Conservation (phyloP, 2,797 vertebrate genomes). For the Babyrousa celebensis region DNA sequence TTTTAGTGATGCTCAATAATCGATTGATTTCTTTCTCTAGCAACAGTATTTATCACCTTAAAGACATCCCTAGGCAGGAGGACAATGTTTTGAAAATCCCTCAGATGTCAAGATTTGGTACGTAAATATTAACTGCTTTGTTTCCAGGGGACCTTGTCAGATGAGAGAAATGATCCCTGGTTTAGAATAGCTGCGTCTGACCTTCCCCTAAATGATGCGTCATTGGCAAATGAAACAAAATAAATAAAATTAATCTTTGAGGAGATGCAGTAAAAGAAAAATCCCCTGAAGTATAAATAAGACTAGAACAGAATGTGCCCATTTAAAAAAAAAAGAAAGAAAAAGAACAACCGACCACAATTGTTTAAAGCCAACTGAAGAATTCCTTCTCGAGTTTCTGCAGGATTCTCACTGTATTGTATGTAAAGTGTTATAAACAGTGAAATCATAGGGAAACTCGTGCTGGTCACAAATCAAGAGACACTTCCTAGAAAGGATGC, state of each 20-base stretch:
- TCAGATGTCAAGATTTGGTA: background rate
- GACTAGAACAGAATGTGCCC: conserved; percentile 88
- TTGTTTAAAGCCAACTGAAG: conserved; percentile 33
- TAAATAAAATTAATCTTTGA: conserved; percentile 84
- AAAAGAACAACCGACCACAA: conserved; percentile 62
- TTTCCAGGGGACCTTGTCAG: background rate
- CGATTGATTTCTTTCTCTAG: background rate
- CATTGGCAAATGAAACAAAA: conserved; percentile 73
- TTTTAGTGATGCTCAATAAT: background rate
- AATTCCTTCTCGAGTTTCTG: conserved; percentile 3
- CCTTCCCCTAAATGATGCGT: conserved; percentile 20
- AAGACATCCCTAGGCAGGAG: background rate
- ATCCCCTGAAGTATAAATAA: conserved; percentile 85
- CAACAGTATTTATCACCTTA: background rate
- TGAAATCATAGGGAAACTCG: conserved; percentile 76
- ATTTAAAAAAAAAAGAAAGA: conserved; percentile 38
- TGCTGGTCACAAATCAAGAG: conserved; percentile 77
- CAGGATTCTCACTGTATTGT: background rate
- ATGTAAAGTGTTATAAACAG: conserved; percentile 80
- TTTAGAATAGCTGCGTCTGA: conserved; percentile 66
- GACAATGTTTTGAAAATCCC: background rate
- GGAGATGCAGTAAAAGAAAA: conserved; percentile 77
- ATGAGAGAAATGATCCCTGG: background rate
- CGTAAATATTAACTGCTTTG: conserved; percentile 24
- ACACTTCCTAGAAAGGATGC: background rate